phyloP scores from a whole-genome alignment of 2,888 invertebrate species.

The Hetaerina titia region DNA sequence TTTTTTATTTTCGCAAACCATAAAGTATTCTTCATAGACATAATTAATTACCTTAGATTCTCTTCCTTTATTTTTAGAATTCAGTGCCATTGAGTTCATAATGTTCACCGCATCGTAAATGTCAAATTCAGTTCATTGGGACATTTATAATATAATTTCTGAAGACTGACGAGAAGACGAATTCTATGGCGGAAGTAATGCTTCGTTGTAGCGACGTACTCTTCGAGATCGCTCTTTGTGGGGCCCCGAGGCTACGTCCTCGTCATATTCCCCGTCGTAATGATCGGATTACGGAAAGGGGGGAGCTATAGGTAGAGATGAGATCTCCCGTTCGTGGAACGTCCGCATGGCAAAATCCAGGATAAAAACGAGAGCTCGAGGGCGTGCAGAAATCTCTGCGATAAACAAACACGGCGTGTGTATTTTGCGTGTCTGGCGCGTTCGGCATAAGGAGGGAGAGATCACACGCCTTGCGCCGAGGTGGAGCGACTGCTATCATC shows the following conservation, averaged over 20 bases:
- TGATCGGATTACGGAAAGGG: conserved; percentile 8
- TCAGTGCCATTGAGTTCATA: too few relatives aligned
- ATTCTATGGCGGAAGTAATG: too few relatives aligned
- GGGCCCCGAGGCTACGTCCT: background rate
- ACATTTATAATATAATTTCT: too few relatives aligned
- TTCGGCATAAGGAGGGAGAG: background rate
- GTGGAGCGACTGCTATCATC: background rate
- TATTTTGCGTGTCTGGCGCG: background rate
- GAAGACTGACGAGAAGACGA: too few relatives aligned
- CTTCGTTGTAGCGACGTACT: background rate
- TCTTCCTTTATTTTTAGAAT: too few relatives aligned
- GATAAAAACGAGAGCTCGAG: background rate
- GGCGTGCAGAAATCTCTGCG: background rate
- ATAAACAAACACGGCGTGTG: background rate
- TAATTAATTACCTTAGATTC: too few relatives aligned
- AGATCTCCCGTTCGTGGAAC: background rate
- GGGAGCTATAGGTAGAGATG: background rate
- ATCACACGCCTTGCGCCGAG: background rate
- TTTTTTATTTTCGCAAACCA: too few relatives aligned
- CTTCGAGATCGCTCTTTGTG: background rate
- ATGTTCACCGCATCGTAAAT: too few relatives aligned
- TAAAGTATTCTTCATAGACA: too few relatives aligned
- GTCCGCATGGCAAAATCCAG: background rate
- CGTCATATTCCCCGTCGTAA: background rate
- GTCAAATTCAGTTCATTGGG: too few relatives aligned